Base-by-base conservation (phyloP, 2,888 invertebrate genomes). In the Salpingus planirostris region DNA sequence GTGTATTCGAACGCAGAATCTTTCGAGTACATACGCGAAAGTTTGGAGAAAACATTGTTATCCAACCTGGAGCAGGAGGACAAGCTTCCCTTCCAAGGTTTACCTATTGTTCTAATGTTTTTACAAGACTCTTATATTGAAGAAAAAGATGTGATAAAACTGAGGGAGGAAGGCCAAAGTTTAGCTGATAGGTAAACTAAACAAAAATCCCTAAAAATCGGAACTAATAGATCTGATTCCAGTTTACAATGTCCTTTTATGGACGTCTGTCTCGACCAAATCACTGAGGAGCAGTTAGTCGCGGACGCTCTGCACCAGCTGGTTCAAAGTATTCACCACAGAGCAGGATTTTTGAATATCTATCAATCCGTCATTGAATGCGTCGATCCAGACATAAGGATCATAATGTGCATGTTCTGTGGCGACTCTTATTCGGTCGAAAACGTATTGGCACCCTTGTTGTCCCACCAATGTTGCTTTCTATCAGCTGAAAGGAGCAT, bases 401-500 rank as follows among this genome's bases (percentile, higher is more conserved):
- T 92, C 63, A 86, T 87, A 62, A 86, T 96, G 75, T 93, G 92
- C 64, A 84, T 93, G 80, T 91, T 93, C 65, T 96, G 96, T 65
- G 93, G 92, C 30, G 95, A 96, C 65, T 88, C 90, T 1, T 93
- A 82, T 60, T 84, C 87, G 0, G 81, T 90, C 24, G 92, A 92
- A 62, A 83, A 87, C 39, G 87, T 93, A 32, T 69, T 96, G 33
- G 82, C 82, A 10, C 93, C 95, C 1, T 67, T 96, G 37, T 69
- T 95, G 34, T 78, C 81, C 52, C 90, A 92, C 59, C 86, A 87
- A 46, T 84, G 87, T 42, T 89, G 88, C 62, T 84, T 85, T 62
- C 71, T 88, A 35, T 83, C 86, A 26, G 85, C 86, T 1, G 87
- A 90, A 54, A 77, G 88, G 34, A 87, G 88, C 40, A 81, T 95